Base-by-base conservation (phyloP, 1,140 invertebrate species). In the Potamilus streckersoni region DNA sequence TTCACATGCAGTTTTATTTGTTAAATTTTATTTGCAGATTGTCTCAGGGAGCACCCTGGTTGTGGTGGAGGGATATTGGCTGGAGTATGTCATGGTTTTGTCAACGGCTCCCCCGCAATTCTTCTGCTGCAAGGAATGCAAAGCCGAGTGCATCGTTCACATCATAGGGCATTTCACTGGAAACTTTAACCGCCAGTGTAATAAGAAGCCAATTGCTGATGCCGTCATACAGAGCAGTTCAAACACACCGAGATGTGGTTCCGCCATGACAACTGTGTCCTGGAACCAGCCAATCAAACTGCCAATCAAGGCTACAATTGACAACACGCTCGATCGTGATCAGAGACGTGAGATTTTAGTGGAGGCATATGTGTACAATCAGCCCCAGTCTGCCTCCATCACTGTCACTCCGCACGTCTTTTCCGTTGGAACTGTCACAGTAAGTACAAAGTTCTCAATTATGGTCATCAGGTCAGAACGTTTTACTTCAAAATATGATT, bases 51-150 rank as follows among this genome's bases (percentile, higher is more conserved):
- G 38, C 38, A 49, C 38, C 38, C 11, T 77, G 38, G 49, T 77
- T 55, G 75, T 77, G 8, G 58, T 73, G 16, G 75, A 77, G 56
- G 75, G 75, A 17, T 63, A 77, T 23, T 56, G 23, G 14, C 62
- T 16, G 38, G 70, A 77, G 55, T 69, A 57, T 58, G 16, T 77
- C 15, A 77, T 71, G 2, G 69, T 77, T 8, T 61, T 2, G 2
- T 72, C 75, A 11, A 77, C 56, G 17, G 75, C 55, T 13, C 75
- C 75, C 11, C 75, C 75, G 1, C 75, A 71, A n/a, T 77, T 77
- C 57, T 77, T 60, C 56, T 77, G 75, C 55, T 77, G 75, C 62
- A 17, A 27, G 5, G 75, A 71, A 3, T 77, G 75, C 58, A 77
- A 77, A 60, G 75, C 64, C 2, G 57, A 77, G 38, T 77, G 75